phyloP scores from a whole-genome alignment of 2,113 vertebrate genomes.

The Chrysochloris asiatica region DNA sequence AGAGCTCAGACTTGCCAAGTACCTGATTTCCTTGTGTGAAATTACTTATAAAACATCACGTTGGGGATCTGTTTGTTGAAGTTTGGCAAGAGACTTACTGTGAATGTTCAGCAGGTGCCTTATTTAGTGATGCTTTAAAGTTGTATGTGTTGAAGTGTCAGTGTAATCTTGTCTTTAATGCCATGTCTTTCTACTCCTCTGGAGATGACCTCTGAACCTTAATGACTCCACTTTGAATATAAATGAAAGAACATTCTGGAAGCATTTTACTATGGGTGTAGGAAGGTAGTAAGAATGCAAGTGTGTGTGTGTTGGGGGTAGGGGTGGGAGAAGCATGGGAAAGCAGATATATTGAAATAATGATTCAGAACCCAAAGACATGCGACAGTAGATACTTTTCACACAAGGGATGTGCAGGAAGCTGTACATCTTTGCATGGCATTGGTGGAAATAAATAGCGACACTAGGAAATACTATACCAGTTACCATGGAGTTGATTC shows the following conservation, averaged over 20 bases:
- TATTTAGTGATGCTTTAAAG: slow-evolving; percentile 21
- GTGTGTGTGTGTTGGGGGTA: too few species aligned
- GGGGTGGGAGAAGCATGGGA: not conserved
- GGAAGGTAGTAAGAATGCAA: not conserved
- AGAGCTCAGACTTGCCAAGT: not conserved
- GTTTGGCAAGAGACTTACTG: not conserved
- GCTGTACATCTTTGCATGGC: not conserved
- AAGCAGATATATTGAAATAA: not conserved
- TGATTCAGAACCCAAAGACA: not conserved
- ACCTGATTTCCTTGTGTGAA: not conserved
- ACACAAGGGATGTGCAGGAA: not conserved
- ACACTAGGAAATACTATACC: not conserved
- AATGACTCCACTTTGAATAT: not conserved
- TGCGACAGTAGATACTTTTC: too few species aligned
- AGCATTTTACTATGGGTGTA: not conserved
- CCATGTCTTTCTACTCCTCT: not conserved
- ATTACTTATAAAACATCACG: not conserved
- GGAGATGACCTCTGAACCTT: not conserved
- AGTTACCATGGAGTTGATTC: not conserved
- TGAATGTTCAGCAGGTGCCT: not conserved
- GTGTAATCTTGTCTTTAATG: not conserved
- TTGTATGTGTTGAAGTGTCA: not conserved
- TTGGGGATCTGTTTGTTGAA: not conserved
- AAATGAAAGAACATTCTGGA: not conserved
- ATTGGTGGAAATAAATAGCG: not conserved